Percentiles rank a stretch among this genome's conserved stretches.
Conservation (phyloP, 2,113 vertebrate genomes). For the Bufo gargarizans region DNA sequence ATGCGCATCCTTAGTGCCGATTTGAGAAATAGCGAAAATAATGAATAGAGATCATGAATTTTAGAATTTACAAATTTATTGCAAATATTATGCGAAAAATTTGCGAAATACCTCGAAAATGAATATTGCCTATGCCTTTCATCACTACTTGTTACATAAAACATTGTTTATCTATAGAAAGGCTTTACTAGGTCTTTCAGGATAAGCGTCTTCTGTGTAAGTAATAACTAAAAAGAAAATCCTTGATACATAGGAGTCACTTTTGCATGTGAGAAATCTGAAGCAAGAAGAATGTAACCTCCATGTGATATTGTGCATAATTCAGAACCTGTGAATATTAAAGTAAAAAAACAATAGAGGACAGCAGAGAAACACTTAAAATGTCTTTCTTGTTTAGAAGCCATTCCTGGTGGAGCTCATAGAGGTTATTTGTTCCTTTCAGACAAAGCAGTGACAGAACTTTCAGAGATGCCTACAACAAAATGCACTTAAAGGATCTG, state of each 20-base stretch:
- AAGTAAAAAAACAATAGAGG: constrained; percentile 47
- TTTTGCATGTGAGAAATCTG: not conserved
- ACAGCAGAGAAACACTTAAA: constrained; percentile 41
- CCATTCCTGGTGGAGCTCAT: constrained; percentile 18
- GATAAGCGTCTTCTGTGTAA: not conserved
- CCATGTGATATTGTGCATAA: constrained; percentile 56
- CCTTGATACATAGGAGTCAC: not conserved
- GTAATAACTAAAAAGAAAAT: not conserved
- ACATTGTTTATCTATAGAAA: not conserved
- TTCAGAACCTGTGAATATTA: constrained; percentile 52
- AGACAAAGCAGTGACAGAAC: not conserved
- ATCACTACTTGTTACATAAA: not conserved
- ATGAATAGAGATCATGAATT: too few species aligned
- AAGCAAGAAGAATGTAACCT: constrained; percentile 33
- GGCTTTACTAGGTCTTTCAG: not conserved
- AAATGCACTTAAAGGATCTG: constrained; percentile 46
- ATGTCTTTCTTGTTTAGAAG: constrained; percentile 52
- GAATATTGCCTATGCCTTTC: too few species aligned
- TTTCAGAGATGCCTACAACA: constrained; percentile 29
- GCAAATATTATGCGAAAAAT: too few species aligned
- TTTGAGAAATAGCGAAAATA: too few species aligned
- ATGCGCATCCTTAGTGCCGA: too few species aligned
- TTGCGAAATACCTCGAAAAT: too few species aligned
- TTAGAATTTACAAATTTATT: too few species aligned
- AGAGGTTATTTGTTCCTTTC: constrained; percentile 31